Evolutionary conservation across 2,797 vertebrate species (phyloP).

Genomic region (Squalus acanthias): DNA sequence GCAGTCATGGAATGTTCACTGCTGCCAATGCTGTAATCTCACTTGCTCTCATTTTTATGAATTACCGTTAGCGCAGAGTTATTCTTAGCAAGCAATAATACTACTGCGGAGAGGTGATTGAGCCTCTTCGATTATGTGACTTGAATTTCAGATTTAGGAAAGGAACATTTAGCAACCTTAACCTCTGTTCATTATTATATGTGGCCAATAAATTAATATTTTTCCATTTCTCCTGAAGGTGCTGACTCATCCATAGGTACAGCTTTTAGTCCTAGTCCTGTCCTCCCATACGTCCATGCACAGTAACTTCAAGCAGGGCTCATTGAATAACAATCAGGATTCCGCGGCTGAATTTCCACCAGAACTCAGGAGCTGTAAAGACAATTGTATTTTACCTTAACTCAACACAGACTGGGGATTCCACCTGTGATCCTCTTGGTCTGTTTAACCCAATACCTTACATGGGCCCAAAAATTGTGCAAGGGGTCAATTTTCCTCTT

Average conservation of each 20-base stretch:
- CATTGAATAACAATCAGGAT: too few relatives aligned
- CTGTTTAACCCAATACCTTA: too few relatives aligned
- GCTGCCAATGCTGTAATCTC: too few relatives aligned
- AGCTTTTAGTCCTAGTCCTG: neutral
- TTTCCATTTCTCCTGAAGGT: neutral
- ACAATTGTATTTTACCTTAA: neutral
- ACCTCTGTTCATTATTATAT: neutral
- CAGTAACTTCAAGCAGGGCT: too few relatives aligned
- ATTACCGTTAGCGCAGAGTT: neutral
- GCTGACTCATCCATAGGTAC: neutral
- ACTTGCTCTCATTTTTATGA: neutral
- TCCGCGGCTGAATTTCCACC: too few relatives aligned
- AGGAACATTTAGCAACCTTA: too few relatives aligned
- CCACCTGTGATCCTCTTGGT: neutral
- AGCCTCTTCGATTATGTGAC: neutral
- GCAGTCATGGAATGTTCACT: too few relatives aligned
- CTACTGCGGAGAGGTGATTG: neutral
- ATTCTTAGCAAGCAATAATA: neutral
- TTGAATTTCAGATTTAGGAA: neutral
- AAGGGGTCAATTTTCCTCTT: too few relatives aligned
- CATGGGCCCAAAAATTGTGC: too few relatives aligned
- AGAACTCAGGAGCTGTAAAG: too few relatives aligned
- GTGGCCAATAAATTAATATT: neutral
- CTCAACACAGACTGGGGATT: neutral
- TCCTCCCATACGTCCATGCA: too few relatives aligned